Evolutionary conservation across 2,888 invertebrate species (phyloP).

Genomic region (Drosophila mettleri): DNA sequence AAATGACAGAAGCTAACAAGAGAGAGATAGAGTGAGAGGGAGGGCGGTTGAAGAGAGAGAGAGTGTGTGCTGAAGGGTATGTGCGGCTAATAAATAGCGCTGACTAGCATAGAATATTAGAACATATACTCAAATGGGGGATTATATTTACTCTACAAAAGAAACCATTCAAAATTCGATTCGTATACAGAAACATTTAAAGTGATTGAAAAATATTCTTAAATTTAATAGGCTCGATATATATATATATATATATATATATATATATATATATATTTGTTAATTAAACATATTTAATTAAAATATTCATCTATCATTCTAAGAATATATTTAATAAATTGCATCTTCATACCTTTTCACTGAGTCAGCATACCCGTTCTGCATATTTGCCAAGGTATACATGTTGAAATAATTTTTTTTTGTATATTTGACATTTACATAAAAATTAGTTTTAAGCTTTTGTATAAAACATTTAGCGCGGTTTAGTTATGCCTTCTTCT

Average conservation of each 20-base stretch:
- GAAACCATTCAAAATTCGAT: no score
- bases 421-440: slow-evolving; percentile 42
- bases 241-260: not conserved
- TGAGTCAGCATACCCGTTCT: not conserved
- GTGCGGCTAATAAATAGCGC: not conserved
- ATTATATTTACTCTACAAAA: no score
- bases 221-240: not conserved
- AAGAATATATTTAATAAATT: no score
- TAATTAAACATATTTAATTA: no score
- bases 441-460: slow-evolving; percentile 59
- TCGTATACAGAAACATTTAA: not conserved
- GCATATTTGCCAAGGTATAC: not conserved
- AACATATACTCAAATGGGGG: no score
- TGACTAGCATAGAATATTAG: not conserved
- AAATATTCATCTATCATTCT: no score
- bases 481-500: slow-evolving; percentile 19
- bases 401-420: not conserved
- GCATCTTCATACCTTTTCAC: not conserved
- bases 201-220: not conserved
- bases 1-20: not conserved
- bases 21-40: not conserved
- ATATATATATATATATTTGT: not conserved
- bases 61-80: no score
- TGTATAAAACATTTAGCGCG: slow-evolving; percentile 54
- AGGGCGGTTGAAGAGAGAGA: not conserved